A percentile compares a stretch with the other conserved stretches of the same genome.
Evolutionary conservation across 2,797 vertebrate species (phyloP).

Genomic region (Champsocephalus esox): DNA sequence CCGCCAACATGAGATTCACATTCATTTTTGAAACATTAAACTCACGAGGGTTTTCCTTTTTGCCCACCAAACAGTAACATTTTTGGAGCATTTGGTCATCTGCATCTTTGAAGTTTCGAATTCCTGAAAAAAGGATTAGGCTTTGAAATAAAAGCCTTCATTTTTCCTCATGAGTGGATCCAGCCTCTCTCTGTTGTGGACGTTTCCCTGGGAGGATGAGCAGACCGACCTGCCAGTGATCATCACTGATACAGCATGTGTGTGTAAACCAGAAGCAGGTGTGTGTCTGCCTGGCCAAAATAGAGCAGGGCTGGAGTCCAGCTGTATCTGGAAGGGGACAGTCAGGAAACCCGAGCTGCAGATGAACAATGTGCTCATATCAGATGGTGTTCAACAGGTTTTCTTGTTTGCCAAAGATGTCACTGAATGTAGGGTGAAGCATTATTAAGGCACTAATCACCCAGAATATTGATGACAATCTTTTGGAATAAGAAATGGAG

Average conservation of each 20-base stretch:
- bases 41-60: conserved; percentile 1
- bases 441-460: conserved; percentile 13
- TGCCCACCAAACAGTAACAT: conserved; percentile 28
- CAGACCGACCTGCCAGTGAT: conserved; percentile 24
- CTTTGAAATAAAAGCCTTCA: conserved; percentile 58
- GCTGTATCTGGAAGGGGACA: conserved; percentile 17
- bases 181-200: conserved; percentile 38
- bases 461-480: conserved; percentile 16
- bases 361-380: conserved; percentile 26
- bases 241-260: conserved; percentile 21
- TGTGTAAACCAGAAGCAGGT: conserved; percentile 65
- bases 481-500: background rate
- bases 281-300: conserved; percentile 11
- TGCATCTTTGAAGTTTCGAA: conserved; percentile 60
- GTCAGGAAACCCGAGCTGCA: conserved; percentile 45
- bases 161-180: conserved; percentile 56
- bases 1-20: background rate
- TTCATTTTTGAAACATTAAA: background rate
- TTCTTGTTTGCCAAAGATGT: conserved; percentile 20
- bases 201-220: conserved; percentile 44
- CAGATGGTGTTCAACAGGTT: conserved; percentile 26
- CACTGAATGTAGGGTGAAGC: conserved; percentile 1
- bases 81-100: conserved; percentile 30
- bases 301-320: conserved; percentile 12
- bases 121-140: conserved; percentile 35